phyloP scores from a whole-genome alignment of 2,888 invertebrate genomes.

The Priocnemis perturbator region DNA sequence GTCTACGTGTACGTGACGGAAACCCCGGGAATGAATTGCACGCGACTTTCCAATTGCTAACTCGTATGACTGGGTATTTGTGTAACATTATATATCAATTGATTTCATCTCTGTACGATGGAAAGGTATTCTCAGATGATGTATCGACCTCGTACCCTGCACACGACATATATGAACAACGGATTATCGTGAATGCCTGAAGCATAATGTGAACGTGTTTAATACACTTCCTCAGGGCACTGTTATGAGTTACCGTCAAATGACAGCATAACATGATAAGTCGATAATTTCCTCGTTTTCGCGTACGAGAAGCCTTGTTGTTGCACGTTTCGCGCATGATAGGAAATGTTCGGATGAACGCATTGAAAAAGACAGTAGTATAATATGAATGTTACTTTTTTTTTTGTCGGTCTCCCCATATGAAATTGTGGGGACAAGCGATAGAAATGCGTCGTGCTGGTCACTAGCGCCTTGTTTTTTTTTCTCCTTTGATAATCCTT shows the following conservation, averaged over 20 bases:
- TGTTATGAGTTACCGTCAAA: too few species aligned
- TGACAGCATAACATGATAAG: too few species aligned
- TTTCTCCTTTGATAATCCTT: conserved; percentile 17
- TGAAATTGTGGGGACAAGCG: background rate
- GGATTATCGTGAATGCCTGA: too few species aligned
- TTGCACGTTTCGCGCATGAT: conserved; percentile 12
- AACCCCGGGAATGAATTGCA: too few species aligned
- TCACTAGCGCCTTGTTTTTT: conserved; percentile 52
- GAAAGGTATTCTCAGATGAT: too few species aligned
- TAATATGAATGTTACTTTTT: conserved; percentile 35
- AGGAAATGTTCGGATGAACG: conserved; percentile 24
- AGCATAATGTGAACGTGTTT: too few species aligned
- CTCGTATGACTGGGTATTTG: background rate
- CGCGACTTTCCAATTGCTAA: too few species aligned
- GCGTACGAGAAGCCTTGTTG: background rate
- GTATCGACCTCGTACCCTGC: too few species aligned
- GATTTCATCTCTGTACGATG: too few species aligned
- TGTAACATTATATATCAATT: conserved; percentile 6
- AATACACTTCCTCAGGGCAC: too few species aligned
- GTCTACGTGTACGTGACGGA: too few species aligned
- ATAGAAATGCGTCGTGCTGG: conserved; percentile 54
- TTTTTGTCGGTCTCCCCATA: conserved; percentile 29
- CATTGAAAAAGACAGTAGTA: conserved; percentile 56
- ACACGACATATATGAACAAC: too few species aligned
- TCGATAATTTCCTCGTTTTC: conserved; percentile 6